Evolutionary conservation across 2,888 invertebrate species (phyloP), one percentile per base, ranked within the genome.

Genomic region (Leptinotarsa peninsularis): DNA sequence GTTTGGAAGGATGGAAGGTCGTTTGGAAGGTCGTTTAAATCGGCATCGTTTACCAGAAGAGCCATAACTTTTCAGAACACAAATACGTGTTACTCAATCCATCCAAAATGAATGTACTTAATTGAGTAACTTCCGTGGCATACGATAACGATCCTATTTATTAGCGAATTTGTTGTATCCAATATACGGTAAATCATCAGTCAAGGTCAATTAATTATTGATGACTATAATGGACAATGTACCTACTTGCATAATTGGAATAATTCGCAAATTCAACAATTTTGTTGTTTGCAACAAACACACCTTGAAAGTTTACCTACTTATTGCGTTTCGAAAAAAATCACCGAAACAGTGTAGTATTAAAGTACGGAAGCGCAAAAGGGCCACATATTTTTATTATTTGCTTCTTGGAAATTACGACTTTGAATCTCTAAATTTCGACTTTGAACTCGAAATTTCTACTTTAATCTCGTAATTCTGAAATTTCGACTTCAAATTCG

Each of bases 191-290:
- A 63, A 63, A 33, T 43, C n/a, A 52, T 52, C 63, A 63, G 63
- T 63, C 63, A 63, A 27, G 43, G 63, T n/a, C 63, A 63, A 63
- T 63, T 63, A 43, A 21, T 4, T 15, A 58, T 43, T 3, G 33
- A 43, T 33, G 43, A 60, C 15, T 63, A 63, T 63, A 63, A n/a
- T 63, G 63, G 63, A 63, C 63, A 33, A 33, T 63, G 63, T 63
- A 33, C 33, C 33, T 63, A 63, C 63, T 63, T 63, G 63, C 63
- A 33, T 63, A 63, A 63, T 43, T 63, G n/a, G 2, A 63, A 63
- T 63, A 13, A 43, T 63, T 63, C n/a, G 43, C 63, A 33, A 43
- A 63, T 43, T 63, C 63, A 63, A 3, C 63, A 63, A 63, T 63
- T 63, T 33, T 43, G 33, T 63, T 43, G 14, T 27, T 63, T 33